These are phyloP conservation scores for Drosophila multiciliata DNA, from an alignment of 2,888 invertebrate genomes.

Conservation along the genomic window DNA sequence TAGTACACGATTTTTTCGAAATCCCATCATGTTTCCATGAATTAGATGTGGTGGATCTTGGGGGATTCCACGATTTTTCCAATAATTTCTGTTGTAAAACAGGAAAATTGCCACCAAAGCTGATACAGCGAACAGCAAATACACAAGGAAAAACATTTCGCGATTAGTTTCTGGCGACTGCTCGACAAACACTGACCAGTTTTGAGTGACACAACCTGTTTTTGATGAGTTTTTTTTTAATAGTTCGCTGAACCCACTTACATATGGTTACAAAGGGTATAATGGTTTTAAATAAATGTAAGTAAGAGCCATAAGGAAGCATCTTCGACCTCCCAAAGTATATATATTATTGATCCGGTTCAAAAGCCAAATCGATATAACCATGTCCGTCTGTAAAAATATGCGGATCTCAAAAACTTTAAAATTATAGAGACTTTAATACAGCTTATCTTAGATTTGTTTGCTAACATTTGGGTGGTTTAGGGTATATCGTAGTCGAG, in stretches of 20 bases:
- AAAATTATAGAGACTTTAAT: too few relatives aligned
- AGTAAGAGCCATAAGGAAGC: not conserved
- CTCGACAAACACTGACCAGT: slow-evolving; percentile 2
- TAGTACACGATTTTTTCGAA: slow-evolving; percentile 40
- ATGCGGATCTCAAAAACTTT: too few relatives aligned
- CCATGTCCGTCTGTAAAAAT: too few relatives aligned
- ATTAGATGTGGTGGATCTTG: slow-evolving; percentile 56
- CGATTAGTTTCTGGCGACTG: not conserved
- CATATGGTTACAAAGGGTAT: too few relatives aligned
- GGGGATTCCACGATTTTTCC: slow-evolving; percentile 50
- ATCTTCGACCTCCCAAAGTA: too few relatives aligned
- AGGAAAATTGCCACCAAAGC: slow-evolving; percentile 44
- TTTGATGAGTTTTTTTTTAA: not conserved
- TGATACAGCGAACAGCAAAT: slow-evolving; percentile 39
- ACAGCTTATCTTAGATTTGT: too few relatives aligned
- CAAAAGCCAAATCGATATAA: too few relatives aligned
- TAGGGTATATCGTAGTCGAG: not conserved
- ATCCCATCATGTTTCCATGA: slow-evolving; percentile 53
- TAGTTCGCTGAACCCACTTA: not conserved
- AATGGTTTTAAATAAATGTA: not conserved
- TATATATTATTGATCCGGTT: too few relatives aligned
- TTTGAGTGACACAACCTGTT: not conserved
- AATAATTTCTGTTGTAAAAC: slow-evolving; percentile 47
- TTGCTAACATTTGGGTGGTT: not conserved
- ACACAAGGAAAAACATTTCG: slow-evolving; percentile 48